Evolutionary conservation across 2,113 vertebrate species (phyloP).

Genomic region (Tapirus terrestris): DNA sequence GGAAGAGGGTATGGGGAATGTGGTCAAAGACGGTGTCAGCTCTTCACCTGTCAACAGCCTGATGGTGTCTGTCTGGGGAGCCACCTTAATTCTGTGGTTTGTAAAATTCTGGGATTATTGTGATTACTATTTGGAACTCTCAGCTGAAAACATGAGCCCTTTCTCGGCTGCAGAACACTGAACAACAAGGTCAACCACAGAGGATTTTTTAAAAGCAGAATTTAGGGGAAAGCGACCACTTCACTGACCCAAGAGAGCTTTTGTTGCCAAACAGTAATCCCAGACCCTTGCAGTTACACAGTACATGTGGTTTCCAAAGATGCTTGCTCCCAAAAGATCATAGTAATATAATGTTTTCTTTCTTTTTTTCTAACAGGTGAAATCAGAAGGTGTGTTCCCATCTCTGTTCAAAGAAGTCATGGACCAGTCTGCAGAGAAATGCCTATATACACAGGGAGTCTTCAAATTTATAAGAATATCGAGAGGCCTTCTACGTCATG

Average conservation of each 20-base stretch:
- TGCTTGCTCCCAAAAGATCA: neutral
- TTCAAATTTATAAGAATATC: neutral
- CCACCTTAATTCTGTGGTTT: neutral
- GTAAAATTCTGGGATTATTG: slow-evolving; percentile 13
- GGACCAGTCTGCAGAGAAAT: neutral
- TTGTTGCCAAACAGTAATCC: slow-evolving; percentile 36
- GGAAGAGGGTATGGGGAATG: neutral
- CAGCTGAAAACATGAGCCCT: slow-evolving; percentile 31
- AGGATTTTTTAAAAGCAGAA: slow-evolving; percentile 52
- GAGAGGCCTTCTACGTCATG: neutral
- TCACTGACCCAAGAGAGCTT: slow-evolving; percentile 47
- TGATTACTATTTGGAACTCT: neutral
- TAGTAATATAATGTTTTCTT: neutral
- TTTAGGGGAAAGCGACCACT: slow-evolving; percentile 35
- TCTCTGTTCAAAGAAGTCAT: slow-evolving; percentile 2
- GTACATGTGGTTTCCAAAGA: slow-evolving; percentile 16
- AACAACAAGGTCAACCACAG: slow-evolving; percentile 53
- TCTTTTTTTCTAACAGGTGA: neutral
- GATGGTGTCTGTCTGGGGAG: neutral
- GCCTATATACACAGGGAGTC: neutral
- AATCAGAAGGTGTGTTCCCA: neutral
- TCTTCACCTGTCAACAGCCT: neutral
- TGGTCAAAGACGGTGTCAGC: neutral
- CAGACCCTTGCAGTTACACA: neutral
- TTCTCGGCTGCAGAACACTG: slow-evolving; percentile 3